A percentile compares a stretch with the other conserved stretches of the same genome.
phyloP scores from a whole-genome alignment of 1,140 invertebrate species.

The Cherax destructor region DNA sequence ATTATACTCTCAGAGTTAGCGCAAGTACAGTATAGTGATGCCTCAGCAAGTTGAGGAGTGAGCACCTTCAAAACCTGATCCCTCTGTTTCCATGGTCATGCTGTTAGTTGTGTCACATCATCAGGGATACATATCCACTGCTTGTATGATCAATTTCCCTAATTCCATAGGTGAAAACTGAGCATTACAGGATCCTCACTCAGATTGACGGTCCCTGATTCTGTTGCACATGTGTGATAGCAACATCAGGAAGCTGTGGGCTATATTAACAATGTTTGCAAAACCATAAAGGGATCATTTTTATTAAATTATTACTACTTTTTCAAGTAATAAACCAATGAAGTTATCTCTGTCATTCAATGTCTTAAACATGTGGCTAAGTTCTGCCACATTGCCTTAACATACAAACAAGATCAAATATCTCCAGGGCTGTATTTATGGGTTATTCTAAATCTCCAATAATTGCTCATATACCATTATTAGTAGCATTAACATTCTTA shows the following conservation, averaged over 20 bases:
- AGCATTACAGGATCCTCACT: background rate
- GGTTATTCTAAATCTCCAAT: too few species aligned
- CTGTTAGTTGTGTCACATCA: constrained; percentile 44
- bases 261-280: constrained; percentile 12
- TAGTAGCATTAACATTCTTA: background rate
- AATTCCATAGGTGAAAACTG: background rate
- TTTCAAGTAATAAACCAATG: background rate
- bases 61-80: constrained; percentile 43
- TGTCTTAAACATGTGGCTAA: too few species aligned
- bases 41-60: constrained; percentile 31
- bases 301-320: background rate
- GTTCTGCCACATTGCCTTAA: too few species aligned
- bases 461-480: too few species aligned
- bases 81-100: constrained; percentile 37
- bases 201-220: constrained; percentile 1
- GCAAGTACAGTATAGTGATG: constrained; percentile 32
- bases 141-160: background rate
- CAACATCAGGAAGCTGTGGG: constrained; percentile 25
- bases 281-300: background rate
- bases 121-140: constrained; percentile 27
- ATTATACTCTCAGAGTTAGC: constrained; percentile 19
- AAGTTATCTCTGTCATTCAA: too few species aligned
- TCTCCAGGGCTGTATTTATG: too few species aligned
- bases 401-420: too few species aligned
- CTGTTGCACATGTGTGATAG: constrained; percentile 21